phyloP scores from a whole-genome alignment of 2,113 vertebrate species.

The Leucopternis melanops region DNA sequence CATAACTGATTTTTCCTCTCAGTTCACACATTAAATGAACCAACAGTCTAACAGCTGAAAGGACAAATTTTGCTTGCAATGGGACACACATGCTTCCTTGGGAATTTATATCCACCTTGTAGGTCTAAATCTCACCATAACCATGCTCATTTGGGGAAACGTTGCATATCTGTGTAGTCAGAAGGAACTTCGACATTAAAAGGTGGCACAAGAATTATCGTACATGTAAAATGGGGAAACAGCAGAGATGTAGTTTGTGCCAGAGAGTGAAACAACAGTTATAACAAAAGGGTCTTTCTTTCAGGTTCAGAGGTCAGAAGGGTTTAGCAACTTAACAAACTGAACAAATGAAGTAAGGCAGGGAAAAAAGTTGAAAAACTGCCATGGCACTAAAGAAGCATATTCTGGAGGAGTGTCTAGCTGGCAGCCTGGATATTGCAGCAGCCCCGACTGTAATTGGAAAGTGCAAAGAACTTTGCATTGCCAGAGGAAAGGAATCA shows the following conservation, averaged over 20 bases:
- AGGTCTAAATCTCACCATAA: not conserved
- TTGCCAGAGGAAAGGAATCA: not conserved
- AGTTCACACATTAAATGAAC: not conserved
- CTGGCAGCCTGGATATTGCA: not conserved
- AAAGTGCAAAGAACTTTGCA: not conserved
- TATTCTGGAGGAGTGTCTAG: not conserved
- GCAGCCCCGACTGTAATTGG: rapidly evolving
- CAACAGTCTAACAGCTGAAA: not conserved
- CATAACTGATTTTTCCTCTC: not conserved
- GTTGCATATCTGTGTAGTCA: not conserved
- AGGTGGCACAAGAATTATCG: not conserved
- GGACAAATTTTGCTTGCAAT: not conserved
- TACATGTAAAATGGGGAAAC: not conserved
- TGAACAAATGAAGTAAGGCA: not conserved
- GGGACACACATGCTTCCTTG: not conserved
- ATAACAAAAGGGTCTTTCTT: not conserved
- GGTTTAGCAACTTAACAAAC: not conserved
- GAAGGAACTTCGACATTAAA: not conserved
- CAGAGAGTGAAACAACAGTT: not conserved
- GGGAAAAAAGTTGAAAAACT: not conserved
- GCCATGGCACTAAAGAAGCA: not conserved
- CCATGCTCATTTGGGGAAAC: not conserved
- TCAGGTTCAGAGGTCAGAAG: rapidly evolving
- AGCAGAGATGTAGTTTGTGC: not conserved
- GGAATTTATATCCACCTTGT: not conserved